Conservation (phyloP, 2,888 invertebrate genomes). For the Hirtodrosophila alboralis region DNA sequence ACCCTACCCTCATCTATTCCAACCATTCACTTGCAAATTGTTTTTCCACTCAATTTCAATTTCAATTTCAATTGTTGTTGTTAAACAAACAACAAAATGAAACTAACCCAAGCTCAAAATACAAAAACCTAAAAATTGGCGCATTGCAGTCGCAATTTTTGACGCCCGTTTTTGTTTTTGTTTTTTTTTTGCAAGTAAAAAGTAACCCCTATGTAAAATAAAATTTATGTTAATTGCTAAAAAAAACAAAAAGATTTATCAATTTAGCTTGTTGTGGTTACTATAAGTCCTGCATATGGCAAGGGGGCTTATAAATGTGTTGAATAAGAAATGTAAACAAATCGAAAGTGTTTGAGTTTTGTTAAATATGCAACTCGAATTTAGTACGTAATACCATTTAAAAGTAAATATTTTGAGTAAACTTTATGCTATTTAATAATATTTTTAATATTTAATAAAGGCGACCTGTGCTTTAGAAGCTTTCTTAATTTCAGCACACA, state of each 20-base stretch:
- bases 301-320: slow-evolving; percentile 20
- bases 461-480: too few species aligned
- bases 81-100: slow-evolving; percentile 24
- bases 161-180: slow-evolving; percentile 42
- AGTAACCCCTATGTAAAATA: slow-evolving; percentile 24
- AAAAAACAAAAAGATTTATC: slow-evolving; percentile 45
- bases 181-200: slow-evolving; percentile 16
- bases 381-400: too few species aligned
- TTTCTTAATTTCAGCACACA: background rate
- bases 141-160: slow-evolving; percentile 63
- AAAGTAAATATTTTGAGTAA: too few species aligned
- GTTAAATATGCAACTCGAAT: too few species aligned
- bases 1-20: too few species aligned
- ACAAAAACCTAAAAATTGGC: slow-evolving; percentile 56
- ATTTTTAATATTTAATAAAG: too few species aligned
- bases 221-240: slow-evolving; percentile 59
- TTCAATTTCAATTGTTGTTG: slow-evolving; percentile 69
- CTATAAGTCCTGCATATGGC: background rate
- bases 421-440: too few species aligned
- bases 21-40: slow-evolving; percentile 42
- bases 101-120: slow-evolving; percentile 19
- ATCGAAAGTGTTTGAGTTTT: too few species aligned
- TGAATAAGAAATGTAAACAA: slow-evolving; percentile 44
- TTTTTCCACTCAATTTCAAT: slow-evolving; percentile 71
- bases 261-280: slow-evolving; percentile 37